These are phyloP conservation scores for Calosoma granatense DNA, from an alignment of 1,140 invertebrate species.

Conservation along the genomic window DNA sequence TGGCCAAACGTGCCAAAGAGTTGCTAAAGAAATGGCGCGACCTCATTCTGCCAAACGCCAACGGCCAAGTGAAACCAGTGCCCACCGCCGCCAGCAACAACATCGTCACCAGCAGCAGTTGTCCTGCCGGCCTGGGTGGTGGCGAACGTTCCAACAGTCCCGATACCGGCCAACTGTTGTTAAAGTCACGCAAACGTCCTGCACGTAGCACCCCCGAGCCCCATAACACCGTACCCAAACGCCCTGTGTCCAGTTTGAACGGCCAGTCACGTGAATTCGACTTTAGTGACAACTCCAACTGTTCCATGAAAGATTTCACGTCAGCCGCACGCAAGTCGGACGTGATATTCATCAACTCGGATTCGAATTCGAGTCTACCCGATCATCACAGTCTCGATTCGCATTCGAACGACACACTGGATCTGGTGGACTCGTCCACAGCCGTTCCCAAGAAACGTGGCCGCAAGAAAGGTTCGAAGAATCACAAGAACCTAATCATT, in stretches of 20 bases:
- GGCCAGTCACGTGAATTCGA: conserved; percentile 22
- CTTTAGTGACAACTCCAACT: conserved; percentile 33
- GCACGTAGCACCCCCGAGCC: conserved; percentile 2
- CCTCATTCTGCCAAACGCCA: conserved; percentile 53
- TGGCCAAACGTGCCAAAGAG: conserved; percentile 82
- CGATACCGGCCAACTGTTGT: not conserved
- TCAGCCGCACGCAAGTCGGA: conserved; percentile 19
- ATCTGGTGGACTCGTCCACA: conserved; percentile 19
- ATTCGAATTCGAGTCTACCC: conserved; percentile 32
- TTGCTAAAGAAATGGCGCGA: conserved; percentile 85
- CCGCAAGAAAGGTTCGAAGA: conserved; percentile 60
- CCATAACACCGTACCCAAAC: conserved; percentile 14
- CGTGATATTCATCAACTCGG: conserved; percentile 30
- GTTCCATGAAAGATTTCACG: conserved; percentile 32
- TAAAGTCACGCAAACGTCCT: conserved; percentile 13
- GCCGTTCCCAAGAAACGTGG: conserved; percentile 49
- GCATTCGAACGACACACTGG: conserved; percentile 16
- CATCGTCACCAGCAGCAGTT: conserved; percentile 30
- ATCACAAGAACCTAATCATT: conserved; percentile 38
- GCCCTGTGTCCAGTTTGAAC: conserved; percentile 26
- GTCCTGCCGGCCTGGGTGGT: conserved; percentile 29
- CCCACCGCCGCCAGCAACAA: conserved; percentile 20
- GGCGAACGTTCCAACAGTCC: not conserved
- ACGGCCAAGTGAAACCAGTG: conserved; percentile 30
- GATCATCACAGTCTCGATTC: conserved; percentile 22